phyloP scores from a whole-genome alignment of 2,888 invertebrate species.

The Zelleria hepariella region DNA sequence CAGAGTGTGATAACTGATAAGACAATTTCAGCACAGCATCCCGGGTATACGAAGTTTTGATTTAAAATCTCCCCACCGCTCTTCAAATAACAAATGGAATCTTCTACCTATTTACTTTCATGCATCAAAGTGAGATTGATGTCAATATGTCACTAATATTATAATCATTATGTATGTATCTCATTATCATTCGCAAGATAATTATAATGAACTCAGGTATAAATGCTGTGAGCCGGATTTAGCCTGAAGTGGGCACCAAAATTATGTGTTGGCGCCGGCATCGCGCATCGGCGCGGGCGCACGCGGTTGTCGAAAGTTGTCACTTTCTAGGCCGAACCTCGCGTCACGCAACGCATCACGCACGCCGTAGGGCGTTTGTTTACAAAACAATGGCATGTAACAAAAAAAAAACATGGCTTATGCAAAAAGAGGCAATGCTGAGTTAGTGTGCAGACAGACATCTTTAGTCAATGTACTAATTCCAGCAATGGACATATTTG shows the following conservation, averaged over 20 bases:
- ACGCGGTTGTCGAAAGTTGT: constrained; percentile 51
- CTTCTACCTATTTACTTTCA: not conserved
- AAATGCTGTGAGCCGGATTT: constrained; percentile 52
- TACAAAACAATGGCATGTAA: constrained; percentile 15
- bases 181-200: not conserved
- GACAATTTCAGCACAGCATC: no score
- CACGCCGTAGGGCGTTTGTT: not conserved
- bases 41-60: no score
- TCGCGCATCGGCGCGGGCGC: constrained; percentile 23
- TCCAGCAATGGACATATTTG: no score
- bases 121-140: not conserved
- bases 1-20: no score
- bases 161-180: not conserved
- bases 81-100: no score
- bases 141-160: not conserved
- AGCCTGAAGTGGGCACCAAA: constrained; percentile 21
- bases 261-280: constrained; percentile 13
- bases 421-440: no score
- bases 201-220: not conserved
- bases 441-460: no score
- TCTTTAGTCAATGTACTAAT: no score
- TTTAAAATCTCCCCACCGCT: no score
- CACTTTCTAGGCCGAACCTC: constrained; percentile 59
- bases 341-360: constrained; percentile 15
- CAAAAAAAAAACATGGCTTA: no score